Evolutionary conservation across 1,140 invertebrate genomes (phyloP).

Genomic region (Cecropterus lyciades): DNA sequence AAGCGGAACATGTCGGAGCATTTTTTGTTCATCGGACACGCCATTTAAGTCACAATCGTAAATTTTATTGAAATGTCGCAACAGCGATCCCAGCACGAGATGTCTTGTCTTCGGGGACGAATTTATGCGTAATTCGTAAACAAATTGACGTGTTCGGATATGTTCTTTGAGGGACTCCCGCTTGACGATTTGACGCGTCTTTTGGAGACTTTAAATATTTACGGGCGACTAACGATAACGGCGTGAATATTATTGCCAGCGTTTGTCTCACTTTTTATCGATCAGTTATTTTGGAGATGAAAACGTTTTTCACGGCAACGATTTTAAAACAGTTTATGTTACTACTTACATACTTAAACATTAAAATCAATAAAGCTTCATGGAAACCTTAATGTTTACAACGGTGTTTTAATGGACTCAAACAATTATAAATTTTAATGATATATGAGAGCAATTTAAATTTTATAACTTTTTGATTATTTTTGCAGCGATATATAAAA

Average conservation of each 20-base stretch:
- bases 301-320: not conserved
- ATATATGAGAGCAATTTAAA: constrained; percentile 14
- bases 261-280: constrained; percentile 28
- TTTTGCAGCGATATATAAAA: not conserved
- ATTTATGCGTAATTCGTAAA: constrained; percentile 84
- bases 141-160: constrained; percentile 79
- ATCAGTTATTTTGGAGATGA: constrained; percentile 15
- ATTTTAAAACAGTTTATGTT: not conserved
- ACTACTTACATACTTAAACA: not conserved
- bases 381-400: no score
- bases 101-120: constrained; percentile 79
- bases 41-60: constrained; percentile 82
- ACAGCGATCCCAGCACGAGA: constrained; percentile 79
- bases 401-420: not conserved
- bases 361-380: no score
- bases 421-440: constrained; percentile 17
- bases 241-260: constrained; percentile 43
- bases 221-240: constrained; percentile 49
- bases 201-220: constrained; percentile 68
- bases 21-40: constrained; percentile 78
- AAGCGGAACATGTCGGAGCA: constrained; percentile 69
- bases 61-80: constrained; percentile 84
- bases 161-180: constrained; percentile 63
- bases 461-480: constrained; percentile 14
- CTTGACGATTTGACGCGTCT: constrained; percentile 78